Evolutionary conservation across 2,888 invertebrate genomes (phyloP), one percentile per base, ranked within the genome.

Genomic region (Spilarctia lutea): DNA sequence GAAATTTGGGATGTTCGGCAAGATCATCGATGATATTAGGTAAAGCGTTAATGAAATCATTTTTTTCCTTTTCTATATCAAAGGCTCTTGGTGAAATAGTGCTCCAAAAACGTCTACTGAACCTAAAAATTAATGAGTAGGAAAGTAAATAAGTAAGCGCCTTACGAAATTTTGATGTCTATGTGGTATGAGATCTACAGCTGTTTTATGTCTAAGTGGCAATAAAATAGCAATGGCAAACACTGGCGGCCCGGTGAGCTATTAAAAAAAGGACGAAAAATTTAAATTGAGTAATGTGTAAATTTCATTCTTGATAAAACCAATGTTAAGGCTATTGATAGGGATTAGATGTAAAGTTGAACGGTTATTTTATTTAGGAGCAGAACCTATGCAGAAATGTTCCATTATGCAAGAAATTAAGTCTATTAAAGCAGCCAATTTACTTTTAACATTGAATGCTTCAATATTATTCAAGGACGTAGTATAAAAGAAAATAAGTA

Each of bases 1-100:
- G 63, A 72, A 87, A 83, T 71, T 84, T 85, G 2, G 75, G 75
- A 67, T 83, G 83, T 8, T 81, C 75, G 10, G 77, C 68, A 20
- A 88, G 67, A 8, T 75, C 68, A 11, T 84, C 81, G 16, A 86
- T 73, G 30, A 88, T 67, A n/a, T 65, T 72, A 42, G 85, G 86
- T n/a, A 86, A 48, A 13, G 81, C 67, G 1, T 81, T 74, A 24
- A 74, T 65, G 16, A 85, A 72, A n/a, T 73, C 83, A 11, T 45
- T 74, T 18, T 74, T 84, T 73, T 85, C 85, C 33, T 78, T 81
- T 4, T 72, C 72, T 27, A 78, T 67, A 56, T 86, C 79, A 24
- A 84, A 83, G 1, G 67, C 8, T 13, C 27, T 56, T 3, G 45
- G 27, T 48, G 78, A 16, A n/a, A 48, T 16, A 7, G 74, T 68